These are phyloP conservation scores for Amblyornis subalaris DNA, from an alignment of 2,113 vertebrate species.

Conservation along the genomic window DNA sequence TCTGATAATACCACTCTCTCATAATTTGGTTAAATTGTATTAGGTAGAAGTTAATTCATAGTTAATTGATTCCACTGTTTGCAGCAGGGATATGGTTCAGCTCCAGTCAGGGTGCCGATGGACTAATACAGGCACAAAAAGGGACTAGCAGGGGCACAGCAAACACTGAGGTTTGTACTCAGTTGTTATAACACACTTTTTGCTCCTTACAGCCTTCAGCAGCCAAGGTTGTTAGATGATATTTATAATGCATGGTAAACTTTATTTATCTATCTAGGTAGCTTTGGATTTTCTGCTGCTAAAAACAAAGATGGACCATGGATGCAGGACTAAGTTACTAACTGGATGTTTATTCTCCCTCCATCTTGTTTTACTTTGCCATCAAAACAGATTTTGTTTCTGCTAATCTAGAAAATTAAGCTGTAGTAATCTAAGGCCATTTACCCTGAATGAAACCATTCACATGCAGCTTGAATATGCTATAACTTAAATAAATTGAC, in stretches of 20 bases:
- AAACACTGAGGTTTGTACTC: background rate
- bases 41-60: background rate
- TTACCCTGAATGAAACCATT: slow-evolving; percentile 54
- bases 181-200: rapidly evolving
- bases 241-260: background rate
- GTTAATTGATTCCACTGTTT: background rate
- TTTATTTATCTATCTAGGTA: background rate
- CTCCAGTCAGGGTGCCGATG: rapidly evolving
- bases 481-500: slow-evolving; percentile 41
- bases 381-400: slow-evolving; percentile 56
- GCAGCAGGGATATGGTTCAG: background rate
- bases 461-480: background rate
- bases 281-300: background rate
- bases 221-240: background rate
- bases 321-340: background rate
- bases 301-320: background rate
- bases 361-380: slow-evolving; percentile 38
- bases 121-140: rapidly evolving
- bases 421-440: background rate
- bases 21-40: background rate
- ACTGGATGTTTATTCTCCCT: slow-evolving; percentile 9
- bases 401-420: slow-evolving; percentile 47
- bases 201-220: background rate
- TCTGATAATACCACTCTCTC: background rate
- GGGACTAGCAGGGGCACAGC: background rate